phyloP scores from a whole-genome alignment of 1,140 invertebrate genomes.

The Drosophila bocki region DNA sequence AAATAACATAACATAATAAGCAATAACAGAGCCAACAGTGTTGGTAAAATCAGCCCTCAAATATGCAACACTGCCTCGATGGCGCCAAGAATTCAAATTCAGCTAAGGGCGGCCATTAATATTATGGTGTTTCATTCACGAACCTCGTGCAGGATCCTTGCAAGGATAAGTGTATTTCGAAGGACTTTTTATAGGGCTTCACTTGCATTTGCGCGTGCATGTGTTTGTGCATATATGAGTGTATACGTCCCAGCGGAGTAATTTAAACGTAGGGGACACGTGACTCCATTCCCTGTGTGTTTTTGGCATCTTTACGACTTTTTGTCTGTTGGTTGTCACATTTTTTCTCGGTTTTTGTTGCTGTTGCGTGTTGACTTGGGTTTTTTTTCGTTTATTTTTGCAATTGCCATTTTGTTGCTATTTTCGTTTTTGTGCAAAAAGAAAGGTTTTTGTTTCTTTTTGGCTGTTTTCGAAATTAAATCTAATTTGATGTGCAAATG shows the following conservation, averaged over 20 bases:
- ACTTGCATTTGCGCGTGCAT: slow-evolving; percentile 12
- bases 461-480: slow-evolving; percentile 62
- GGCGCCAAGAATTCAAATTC: slow-evolving; percentile 28
- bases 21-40: slow-evolving; percentile 9
- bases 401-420: slow-evolving; percentile 14
- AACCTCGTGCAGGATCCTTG: slow-evolving; percentile 4
- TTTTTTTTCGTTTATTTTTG: slow-evolving; percentile 19
- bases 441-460: slow-evolving; percentile 23
- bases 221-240: slow-evolving; percentile 12
- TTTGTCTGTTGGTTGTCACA: slow-evolving; percentile 54
- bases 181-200: neutral
- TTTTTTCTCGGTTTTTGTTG: slow-evolving; percentile 51
- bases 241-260: slow-evolving; percentile 43
- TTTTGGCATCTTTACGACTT: slow-evolving; percentile 54
- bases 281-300: slow-evolving; percentile 68
- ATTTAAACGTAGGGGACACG: slow-evolving; percentile 54
- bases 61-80: neutral
- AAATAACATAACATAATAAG: neutral
- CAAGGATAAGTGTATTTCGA: slow-evolving; percentile 25
- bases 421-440: slow-evolving; percentile 7
- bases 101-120: slow-evolving; percentile 24
- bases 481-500: slow-evolving; percentile 67
- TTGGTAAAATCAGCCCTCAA: slow-evolving; percentile 1
- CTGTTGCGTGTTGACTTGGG: slow-evolving; percentile 33
- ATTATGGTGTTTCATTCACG: slow-evolving; percentile 20